These are phyloP conservation scores for Anorthoa munda DNA, from an alignment of 2,888 invertebrate genomes.

Conservation along the genomic window DNA sequence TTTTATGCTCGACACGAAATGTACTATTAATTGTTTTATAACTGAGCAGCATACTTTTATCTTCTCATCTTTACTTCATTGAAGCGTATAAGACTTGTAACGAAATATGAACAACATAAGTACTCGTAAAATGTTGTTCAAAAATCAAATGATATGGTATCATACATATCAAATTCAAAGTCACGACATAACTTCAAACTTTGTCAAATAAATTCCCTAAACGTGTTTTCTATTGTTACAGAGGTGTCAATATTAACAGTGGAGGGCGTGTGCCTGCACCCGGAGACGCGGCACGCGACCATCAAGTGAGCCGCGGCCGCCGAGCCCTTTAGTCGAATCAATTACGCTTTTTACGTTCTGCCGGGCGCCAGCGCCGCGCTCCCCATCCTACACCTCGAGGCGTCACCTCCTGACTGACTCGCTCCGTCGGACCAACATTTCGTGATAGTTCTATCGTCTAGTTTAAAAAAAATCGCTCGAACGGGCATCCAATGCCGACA, in stretches of 20 bases:
- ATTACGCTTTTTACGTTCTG: conserved; percentile 68
- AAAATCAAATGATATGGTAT: no score
- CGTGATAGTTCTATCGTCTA: conserved; percentile 81
- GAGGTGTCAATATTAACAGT: conserved; percentile 99
- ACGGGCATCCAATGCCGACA: conserved; percentile 83
- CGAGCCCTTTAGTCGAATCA: conserved; percentile 75
- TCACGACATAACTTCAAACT: background rate
- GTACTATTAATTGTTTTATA: no score
- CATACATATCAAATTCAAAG: background rate
- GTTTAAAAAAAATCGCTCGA: conserved; percentile 68
- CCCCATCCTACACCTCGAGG: conserved; percentile 48
- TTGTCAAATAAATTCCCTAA: background rate
- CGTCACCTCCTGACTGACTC: conserved; percentile 47
- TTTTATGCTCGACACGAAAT: no score
- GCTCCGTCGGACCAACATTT: conserved; percentile 84
- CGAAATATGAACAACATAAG: no score
- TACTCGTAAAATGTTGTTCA: no score
- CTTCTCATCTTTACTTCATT: no score
- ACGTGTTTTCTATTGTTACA: conserved; percentile 89
- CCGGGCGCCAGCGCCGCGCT: conserved; percentile 50
- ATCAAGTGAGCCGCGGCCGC: conserved; percentile 84
- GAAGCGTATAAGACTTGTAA: no score
- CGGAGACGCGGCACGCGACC: conserved; percentile 93
- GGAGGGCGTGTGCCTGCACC: conserved; percentile 96
- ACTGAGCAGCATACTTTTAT: no score